Evolutionary conservation across 2,888 invertebrate genomes (phyloP).

Genomic region (Aproaerema taeniolella): DNA sequence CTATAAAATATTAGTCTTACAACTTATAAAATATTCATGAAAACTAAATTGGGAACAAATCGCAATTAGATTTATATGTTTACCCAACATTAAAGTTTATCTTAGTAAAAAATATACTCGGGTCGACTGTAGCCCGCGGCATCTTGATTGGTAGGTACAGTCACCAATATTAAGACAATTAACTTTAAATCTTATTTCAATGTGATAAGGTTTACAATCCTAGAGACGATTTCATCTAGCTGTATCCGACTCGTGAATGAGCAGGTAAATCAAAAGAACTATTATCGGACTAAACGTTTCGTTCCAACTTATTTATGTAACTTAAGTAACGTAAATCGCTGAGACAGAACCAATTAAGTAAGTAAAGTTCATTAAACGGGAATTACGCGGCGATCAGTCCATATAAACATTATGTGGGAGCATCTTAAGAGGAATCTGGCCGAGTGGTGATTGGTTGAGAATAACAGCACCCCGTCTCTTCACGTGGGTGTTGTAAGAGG

Average conservation of each 20-base stretch:
- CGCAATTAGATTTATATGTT: constrained; percentile 52
- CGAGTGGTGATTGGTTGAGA: too few relatives aligned
- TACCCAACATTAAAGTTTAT: constrained; percentile 45
- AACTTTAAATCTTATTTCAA: not conserved
- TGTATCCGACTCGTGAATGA: constrained; percentile 25
- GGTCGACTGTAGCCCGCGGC: constrained; percentile 36
- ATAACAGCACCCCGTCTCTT: too few relatives aligned
- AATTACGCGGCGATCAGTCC: constrained; percentile 19
- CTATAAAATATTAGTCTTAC: constrained; percentile 31
- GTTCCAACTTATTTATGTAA: constrained; percentile 39
- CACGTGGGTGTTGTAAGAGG: too few relatives aligned
- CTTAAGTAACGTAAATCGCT: constrained; percentile 34
- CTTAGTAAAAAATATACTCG: constrained; percentile 31
- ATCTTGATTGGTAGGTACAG: constrained; percentile 16
- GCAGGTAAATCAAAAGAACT: constrained; percentile 39
- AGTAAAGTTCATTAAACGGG: constrained; percentile 22
- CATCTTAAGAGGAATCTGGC: not conserved
- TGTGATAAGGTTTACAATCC: not conserved
- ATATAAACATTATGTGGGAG: constrained; percentile 12
- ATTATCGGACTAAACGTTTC: constrained; percentile 32
- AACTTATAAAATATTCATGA: constrained; percentile 42
- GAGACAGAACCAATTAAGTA: constrained; percentile 41
- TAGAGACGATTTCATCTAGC: not conserved
- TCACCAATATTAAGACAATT: not conserved
- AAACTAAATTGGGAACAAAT: constrained; percentile 51